Evolutionary conservation across 2,113 vertebrate species (phyloP).

Genomic region (Cynopterus brachyotis): DNA sequence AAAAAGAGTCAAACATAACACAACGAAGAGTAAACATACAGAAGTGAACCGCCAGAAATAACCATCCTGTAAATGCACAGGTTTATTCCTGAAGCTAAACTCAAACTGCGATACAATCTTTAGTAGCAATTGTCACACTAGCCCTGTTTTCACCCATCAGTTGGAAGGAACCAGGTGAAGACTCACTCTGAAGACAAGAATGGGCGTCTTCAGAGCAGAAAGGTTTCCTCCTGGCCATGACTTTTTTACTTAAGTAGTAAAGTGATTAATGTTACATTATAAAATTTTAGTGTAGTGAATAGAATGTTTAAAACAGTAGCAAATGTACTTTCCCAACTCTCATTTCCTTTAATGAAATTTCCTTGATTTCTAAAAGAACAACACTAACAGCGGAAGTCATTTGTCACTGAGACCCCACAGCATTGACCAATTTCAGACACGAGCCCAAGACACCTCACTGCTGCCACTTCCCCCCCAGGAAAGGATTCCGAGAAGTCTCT

Average conservation of each 20-base stretch:
- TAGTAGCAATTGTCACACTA: constrained; percentile 4
- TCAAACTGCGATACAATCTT: constrained; percentile 40
- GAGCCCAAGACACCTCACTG: background rate
- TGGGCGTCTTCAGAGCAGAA: background rate
- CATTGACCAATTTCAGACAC: background rate
- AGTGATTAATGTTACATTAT: background rate
- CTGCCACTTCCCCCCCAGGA: background rate
- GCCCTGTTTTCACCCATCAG: constrained; percentile 44
- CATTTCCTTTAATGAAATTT: background rate
- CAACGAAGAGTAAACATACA: background rate
- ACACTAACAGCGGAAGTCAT: background rate
- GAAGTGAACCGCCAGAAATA: background rate
- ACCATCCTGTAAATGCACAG: background rate
- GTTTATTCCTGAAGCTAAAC: constrained; percentile 44
- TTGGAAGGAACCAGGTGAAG: constrained; percentile 56
- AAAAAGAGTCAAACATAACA: background rate
- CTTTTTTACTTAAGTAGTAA: constrained; percentile 42
- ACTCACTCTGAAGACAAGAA: constrained; percentile 27
- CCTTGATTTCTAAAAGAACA: background rate
- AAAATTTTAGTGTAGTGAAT: background rate
- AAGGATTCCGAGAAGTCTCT: background rate
- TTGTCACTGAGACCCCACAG: background rate
- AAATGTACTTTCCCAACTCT: background rate
- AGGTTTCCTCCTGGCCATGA: background rate
- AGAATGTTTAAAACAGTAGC: constrained; percentile 35